These are phyloP conservation scores for Poecilia wingei DNA, from an alignment of 2,797 vertebrate species.

Conservation along the genomic window DNA sequence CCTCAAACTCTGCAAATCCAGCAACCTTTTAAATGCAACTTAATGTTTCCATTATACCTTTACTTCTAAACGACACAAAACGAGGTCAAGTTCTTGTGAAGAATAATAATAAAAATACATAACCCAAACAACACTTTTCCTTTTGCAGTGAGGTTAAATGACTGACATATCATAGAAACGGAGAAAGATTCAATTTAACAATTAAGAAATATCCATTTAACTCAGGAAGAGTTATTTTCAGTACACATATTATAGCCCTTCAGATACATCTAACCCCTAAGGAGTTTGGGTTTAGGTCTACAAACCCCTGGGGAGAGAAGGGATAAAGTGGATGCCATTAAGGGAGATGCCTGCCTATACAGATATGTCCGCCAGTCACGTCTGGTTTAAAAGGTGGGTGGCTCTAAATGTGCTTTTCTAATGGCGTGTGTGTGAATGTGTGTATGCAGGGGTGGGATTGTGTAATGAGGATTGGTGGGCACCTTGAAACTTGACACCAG, in stretches of 20 bases:
- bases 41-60: background rate
- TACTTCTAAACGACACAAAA: background rate
- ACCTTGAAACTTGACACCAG: slow-evolving; percentile 43
- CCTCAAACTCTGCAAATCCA: background rate
- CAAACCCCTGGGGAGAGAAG: slow-evolving; percentile 66
- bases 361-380: slow-evolving; percentile 67
- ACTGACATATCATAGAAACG: background rate
- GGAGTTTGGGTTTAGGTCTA: slow-evolving; percentile 62
- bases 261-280: slow-evolving; percentile 36
- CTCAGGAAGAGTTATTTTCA: slow-evolving; percentile 53
- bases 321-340: slow-evolving; percentile 72
- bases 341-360: slow-evolving; percentile 66
- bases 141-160: background rate
- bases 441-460: slow-evolving; percentile 5
- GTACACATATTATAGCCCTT: slow-evolving; percentile 15
- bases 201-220: slow-evolving; percentile 56
- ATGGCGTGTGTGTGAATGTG: background rate
- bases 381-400: slow-evolving; percentile 66
- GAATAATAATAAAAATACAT: background rate
- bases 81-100: background rate
- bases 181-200: slow-evolving; percentile 22
- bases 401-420: slow-evolving; percentile 39
- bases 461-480: slow-evolving; percentile 26
- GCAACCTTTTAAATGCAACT: background rate
- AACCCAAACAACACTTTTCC: background rate